These are phyloP conservation scores for Sturmia bella DNA, from an alignment of 2,888 invertebrate species.

Conservation along the genomic window DNA sequence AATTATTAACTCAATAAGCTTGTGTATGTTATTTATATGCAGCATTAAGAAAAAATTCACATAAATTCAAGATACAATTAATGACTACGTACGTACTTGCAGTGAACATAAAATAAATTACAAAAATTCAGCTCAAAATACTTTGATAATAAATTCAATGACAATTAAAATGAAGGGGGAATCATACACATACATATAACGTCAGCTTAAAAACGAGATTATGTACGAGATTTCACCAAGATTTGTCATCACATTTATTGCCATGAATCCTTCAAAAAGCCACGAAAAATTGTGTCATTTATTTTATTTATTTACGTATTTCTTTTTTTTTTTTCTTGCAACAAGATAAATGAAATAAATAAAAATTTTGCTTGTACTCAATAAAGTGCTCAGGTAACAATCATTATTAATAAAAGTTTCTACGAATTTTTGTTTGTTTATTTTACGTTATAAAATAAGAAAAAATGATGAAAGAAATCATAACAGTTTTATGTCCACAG, in stretches of 20 bases:
- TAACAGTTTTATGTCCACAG: conserved; percentile 25
- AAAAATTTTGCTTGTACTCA: conserved; percentile 35
- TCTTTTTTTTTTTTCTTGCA: conserved; percentile 13
- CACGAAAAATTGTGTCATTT: conserved; percentile 35
- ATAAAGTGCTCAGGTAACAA: conserved; percentile 23
- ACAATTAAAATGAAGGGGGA: conserved; percentile 34
- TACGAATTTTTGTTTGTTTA: conserved; percentile 36
- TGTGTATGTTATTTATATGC: conserved; percentile 47
- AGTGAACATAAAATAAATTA: conserved; percentile 22
- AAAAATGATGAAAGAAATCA: conserved; percentile 13
- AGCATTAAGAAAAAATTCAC: neutral
- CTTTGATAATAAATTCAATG: conserved; percentile 32
- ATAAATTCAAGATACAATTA: conserved; percentile 42
- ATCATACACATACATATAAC: conserved; percentile 6
- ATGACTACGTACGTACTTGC: neutral
- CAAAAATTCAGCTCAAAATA: neutral
- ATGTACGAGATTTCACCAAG: conserved; percentile 62
- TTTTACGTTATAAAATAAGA: neutral
- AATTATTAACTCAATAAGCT: conserved; percentile 75
- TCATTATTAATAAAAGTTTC: conserved; percentile 55
- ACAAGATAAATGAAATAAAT: conserved; percentile 20
- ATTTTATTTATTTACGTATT: neutral
- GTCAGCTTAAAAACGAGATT: conserved; percentile 45
- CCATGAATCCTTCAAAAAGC: conserved; percentile 55
- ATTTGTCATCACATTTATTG: conserved; percentile 45